Percentiles rank a stretch among this genome's conserved stretches.
phyloP scores from a whole-genome alignment of 2,113 vertebrate species.

The Oceanodroma tethys region DNA sequence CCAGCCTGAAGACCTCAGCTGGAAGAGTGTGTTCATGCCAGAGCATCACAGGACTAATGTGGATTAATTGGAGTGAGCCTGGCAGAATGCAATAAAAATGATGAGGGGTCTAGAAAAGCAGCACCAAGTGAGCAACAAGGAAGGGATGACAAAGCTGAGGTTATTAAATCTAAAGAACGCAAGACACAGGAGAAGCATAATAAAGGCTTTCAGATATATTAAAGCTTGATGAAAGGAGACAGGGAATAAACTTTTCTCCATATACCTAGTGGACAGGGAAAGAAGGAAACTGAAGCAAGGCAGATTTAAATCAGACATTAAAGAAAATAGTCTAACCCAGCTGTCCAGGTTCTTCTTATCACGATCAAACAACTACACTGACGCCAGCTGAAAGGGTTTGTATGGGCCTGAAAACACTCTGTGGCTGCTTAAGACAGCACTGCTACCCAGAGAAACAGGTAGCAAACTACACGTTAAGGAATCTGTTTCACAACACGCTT shows the following conservation, averaged over 20 bases:
- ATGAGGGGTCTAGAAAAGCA: conserved; percentile 2
- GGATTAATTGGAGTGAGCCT: not conserved
- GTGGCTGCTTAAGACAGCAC: not conserved
- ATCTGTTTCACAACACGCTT: not conserved
- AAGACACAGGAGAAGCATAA: not conserved
- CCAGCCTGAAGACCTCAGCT: not conserved
- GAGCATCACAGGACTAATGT: not conserved
- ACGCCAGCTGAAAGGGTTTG: not conserved
- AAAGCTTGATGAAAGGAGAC: conserved; percentile 14
- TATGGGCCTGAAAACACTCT: not conserved
- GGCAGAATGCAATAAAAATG: not conserved
- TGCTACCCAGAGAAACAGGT: not conserved
- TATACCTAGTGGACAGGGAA: not conserved
- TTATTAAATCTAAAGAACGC: conserved; percentile 10
- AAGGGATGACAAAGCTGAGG: not conserved
- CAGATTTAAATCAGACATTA: conserved; percentile 1
- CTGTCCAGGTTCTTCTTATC: not conserved
- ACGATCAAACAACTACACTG: not conserved
- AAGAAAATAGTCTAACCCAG: not conserved
- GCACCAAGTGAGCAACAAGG: not conserved
- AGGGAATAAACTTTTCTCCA: conserved; percentile 6
- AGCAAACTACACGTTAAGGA: not conserved
- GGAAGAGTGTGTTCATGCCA: not conserved
- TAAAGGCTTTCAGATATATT: conserved; percentile 23
- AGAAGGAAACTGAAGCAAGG: not conserved